Evolutionary conservation across 2,113 vertebrate species (phyloP).

Genomic region (Psittacula cyanocephala): DNA sequence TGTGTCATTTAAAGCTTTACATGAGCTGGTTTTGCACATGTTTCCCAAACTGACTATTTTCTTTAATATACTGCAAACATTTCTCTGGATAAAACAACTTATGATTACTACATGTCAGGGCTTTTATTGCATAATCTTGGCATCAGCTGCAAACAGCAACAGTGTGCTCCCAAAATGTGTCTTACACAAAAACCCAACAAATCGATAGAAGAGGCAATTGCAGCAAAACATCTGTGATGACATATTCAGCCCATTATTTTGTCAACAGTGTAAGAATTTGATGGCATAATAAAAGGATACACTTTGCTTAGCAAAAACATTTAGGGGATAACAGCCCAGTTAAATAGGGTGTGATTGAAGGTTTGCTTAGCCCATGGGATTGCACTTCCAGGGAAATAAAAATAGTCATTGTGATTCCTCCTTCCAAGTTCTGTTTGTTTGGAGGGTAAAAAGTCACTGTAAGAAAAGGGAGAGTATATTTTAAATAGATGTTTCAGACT

Average conservation of each 20-base stretch:
- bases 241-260: conserved; percentile 55
- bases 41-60: conserved; percentile 38
- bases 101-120: conserved; percentile 10
- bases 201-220: conserved; percentile 44
- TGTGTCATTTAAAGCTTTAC: background rate
- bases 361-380: conserved; percentile 30
- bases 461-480: conserved; percentile 10
- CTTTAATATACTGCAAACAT: conserved; percentile 36
- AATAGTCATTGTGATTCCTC: background rate
- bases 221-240: conserved; percentile 59
- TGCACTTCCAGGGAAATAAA: conserved; percentile 44
- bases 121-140: conserved; percentile 38
- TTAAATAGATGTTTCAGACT: background rate
- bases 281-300: conserved; percentile 53
- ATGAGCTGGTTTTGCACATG: background rate
- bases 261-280: conserved; percentile 53
- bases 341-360: conserved; percentile 22
- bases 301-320: conserved; percentile 57
- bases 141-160: conserved; percentile 29
- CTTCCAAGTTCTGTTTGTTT: background rate
- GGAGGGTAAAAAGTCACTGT: background rate
- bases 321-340: conserved; percentile 7
- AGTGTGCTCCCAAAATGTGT: conserved; percentile 44
- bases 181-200: background rate
- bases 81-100: conserved; percentile 53